Base-by-base conservation (phyloP, 2,113 vertebrate species). In the Vulpes ferrilata region DNA sequence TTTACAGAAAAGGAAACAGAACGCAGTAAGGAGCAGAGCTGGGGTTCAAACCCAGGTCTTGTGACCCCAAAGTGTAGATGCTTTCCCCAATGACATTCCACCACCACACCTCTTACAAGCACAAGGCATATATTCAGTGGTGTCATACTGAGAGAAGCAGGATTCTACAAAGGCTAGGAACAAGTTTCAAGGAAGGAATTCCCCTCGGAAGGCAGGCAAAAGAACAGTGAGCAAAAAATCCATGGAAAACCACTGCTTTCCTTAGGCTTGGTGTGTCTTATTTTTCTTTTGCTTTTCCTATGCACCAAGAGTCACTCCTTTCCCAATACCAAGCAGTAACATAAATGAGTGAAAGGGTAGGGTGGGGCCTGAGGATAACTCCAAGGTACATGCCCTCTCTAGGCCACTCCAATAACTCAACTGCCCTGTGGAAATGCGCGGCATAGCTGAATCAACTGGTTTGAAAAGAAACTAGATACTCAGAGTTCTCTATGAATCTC, bases 401-500 rank as follows among this genome's bases (percentile, higher is more conserved):
- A 62, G 76, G 55, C 35, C 57, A 79, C 35, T 17, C 67, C 32
- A 67, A 11, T 6, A 71, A 62, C 32, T 15, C 11, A 30, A 30
- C 7, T 38, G 38, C 17, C 17, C 83, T 55, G 11, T 23, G 53
- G 60, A 27, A 67, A 88, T 1, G 13, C 38, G n/a, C 38, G 51
- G 55, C 0, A 13, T 3, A 78, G 22, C 27, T 73, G 88, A 30
- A 80, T 17, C 16, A 2, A 27, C 38, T 51, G 32, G 38, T 74
- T 32, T 12, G 8, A 57, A 93, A 71, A 93, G 96, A 89, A 95
- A 71, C 38, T 79, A 30, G 4, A 79, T 73, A 32, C 25, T 93
- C 88, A 69, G 55, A 32, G n/a, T n/a, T 78, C 65, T n/a, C 0
- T 67, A 38, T 15, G 27, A 87, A 57, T 87, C 79, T 79, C 20